Evolutionary conservation across 1,140 invertebrate genomes (phyloP), one percentile per base, ranked within the genome.

Genomic region (Meloidogyne hapla): DNA sequence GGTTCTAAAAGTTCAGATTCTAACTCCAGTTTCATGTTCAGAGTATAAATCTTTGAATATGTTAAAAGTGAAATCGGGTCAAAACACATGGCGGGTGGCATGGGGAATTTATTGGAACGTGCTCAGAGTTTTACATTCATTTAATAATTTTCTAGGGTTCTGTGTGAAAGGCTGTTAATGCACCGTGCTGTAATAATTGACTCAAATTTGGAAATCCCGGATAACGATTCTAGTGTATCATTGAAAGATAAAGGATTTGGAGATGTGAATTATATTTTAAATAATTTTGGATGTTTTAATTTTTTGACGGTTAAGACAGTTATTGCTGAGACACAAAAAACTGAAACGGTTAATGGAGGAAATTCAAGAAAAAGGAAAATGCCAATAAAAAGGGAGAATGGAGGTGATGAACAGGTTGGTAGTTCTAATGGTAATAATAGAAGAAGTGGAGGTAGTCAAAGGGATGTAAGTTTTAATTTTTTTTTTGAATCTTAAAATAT

Each of bases 121-220:
- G n/a, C n/a, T n/a, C n/a, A n/a, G n/a, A n/a, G 28, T 6, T 33
- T 33, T 6, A 33, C 28, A 33, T 5, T 5, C 8, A 5, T 33
- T 33, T 33, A 33, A 33, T 33, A 33, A 33, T 33, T 33, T 33
- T 33, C 8, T 33, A 75, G 74, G 23, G 56, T 76, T 8, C 18
- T 77, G 23, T 77, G 76, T 48, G 76, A 77, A 18, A 48, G 76
- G 0, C 12, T 77, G n/a, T 62, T 77, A 10, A 26, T 23, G 6
- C 76, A 73, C 26, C 25, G 67, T 26, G 69, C 64, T 61, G 62
- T 68, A 23, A 74, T 77, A 21, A 62, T 77, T 28, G 76, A 77
- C 56, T 62, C 64, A 61, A 77, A 77, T 68, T 76, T 77, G 76
- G 76, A 77, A 67, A 77, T 77, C 1, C 76, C 76, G 12, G 76